Base-by-base conservation (phyloP, 2,797 vertebrate genomes). In the Spea hammondii region DNA sequence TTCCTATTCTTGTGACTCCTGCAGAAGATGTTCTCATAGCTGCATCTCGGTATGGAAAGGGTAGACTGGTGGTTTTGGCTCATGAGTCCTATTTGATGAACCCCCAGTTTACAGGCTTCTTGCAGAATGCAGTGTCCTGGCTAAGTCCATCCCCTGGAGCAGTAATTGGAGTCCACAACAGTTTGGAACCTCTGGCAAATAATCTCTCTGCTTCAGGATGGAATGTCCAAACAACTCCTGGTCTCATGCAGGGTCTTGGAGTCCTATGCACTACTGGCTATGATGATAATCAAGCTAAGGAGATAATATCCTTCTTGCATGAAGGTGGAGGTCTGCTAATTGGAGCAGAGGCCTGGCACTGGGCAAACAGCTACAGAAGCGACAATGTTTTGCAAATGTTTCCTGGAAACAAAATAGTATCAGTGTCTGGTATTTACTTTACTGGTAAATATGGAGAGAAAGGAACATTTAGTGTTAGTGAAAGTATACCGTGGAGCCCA, bases 341-440 rank as follows among this genome's bases (percentile, higher is more conserved):
- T 11, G 91, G 89, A 5, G 90, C 89, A 65, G 89, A 91, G n/a
- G 90, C 91, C 69, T 91, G 89, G 87, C 66, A 90, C 45, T 93
- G 92, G 91, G 8, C 66, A 5, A 14, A 46, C 5, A 50, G 5
- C 5, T 51, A 79, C 51, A 50, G 45, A 17, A 2, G 14, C 8
- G 88, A 90, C 57, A 89, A 90, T 70, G 86, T 89, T 45, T 82
- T 91, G 54, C 85, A 86, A 0, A 79, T 87, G 0, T 93, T 92
- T 82, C 91, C 90, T 49, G 91, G 91, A 65, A 92, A 92, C 82
- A 89, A 85, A 0, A 86, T 93, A 82, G 91, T 86, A 72, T 87
- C 88, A 0, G 85, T 92, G 76, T 89, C 89, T 1, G 92, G 92
- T 0, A 79, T 92, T 46, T 92, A 90, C 79, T 92, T 93, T 86